Evolutionary conservation across 2,797 vertebrate genomes (phyloP).

Genomic region (Notamacropus eugenii): DNA sequence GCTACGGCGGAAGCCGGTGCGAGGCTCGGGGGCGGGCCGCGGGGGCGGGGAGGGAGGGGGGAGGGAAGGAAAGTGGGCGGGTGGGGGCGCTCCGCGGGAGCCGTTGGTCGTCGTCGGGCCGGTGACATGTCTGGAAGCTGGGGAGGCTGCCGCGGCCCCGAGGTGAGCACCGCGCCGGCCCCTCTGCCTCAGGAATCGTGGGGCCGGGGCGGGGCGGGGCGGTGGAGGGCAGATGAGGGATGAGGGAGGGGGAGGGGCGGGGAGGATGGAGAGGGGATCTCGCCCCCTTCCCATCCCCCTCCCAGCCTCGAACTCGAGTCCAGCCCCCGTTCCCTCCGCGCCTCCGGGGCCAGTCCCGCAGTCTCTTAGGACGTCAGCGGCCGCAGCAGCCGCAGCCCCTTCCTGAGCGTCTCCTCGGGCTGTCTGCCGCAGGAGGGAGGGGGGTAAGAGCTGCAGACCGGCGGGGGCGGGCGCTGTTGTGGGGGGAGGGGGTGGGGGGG

Average conservation of each 20-base stretch:
- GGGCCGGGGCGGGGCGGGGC: conserved; percentile 37
- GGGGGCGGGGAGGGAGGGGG: not conserved
- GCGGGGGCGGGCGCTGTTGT: not conserved
- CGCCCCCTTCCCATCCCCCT: not conserved
- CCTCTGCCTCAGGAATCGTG: not conserved
- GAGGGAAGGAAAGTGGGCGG: not conserved
- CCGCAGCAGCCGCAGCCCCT: not conserved
- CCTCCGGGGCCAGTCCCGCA: not conserved
- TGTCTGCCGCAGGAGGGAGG: not conserved
- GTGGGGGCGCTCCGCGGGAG: conserved; percentile 39
- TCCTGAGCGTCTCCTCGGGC: not conserved
- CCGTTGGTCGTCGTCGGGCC: conserved; percentile 40
- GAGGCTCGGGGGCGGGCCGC: conserved; percentile 44
- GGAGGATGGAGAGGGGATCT: not conserved
- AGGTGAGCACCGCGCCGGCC: conserved; percentile 58
- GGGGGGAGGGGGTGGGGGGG: not conserved
- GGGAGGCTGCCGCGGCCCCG: conserved; percentile 54
- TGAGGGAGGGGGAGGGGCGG: not conserved
- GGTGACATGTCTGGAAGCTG: conserved; percentile 64
- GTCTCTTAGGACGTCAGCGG: not conserved
- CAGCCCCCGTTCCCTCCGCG: not conserved
- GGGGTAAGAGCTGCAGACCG: not conserved
- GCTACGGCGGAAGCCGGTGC: conserved; percentile 57
- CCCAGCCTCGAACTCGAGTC: not conserved
- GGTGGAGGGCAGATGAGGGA: not conserved